Evolutionary conservation across 2,888 invertebrate genomes (phyloP).

Genomic region (Cactoblastis cactorum): DNA sequence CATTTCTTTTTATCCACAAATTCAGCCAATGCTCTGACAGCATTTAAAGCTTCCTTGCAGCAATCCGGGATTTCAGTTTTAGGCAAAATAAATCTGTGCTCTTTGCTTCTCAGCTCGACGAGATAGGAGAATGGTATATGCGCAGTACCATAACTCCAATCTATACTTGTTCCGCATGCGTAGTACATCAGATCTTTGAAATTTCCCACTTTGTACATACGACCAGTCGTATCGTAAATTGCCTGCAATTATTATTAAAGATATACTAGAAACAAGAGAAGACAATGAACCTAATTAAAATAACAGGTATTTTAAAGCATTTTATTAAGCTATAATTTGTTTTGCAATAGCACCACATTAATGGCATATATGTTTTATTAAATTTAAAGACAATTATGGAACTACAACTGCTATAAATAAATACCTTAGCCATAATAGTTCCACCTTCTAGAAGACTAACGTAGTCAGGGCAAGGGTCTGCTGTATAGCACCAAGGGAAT

Average conservation of each 20-base stretch:
- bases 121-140: conserved; percentile 66
- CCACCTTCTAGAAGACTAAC: conserved; percentile 65
- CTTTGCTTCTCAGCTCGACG: conserved; percentile 58
- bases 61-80: conserved; percentile 56
- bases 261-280: no score
- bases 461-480: conserved; percentile 64
- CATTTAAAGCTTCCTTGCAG: conserved; percentile 54
- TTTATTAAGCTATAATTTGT: no score
- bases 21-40: conserved; percentile 48
- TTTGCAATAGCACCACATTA: no score
- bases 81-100: conserved; percentile 54
- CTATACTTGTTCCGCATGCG: conserved; percentile 67
- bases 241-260: conserved; percentile 59
- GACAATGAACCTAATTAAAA: background rate
- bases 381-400: no score
- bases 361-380: no score
- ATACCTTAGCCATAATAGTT: conserved; percentile 64
- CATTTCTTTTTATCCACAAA: conserved; percentile 56
- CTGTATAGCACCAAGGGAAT: conserved; percentile 66
- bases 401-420: no score
- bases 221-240: conserved; percentile 57
- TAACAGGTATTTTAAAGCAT: no score
- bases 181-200: conserved; percentile 69
- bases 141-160: conserved; percentile 70
- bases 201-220: conserved; percentile 69